phyloP scores from a whole-genome alignment of 2,797 vertebrate genomes.

The Poeciliopsis paucimaculata region DNA sequence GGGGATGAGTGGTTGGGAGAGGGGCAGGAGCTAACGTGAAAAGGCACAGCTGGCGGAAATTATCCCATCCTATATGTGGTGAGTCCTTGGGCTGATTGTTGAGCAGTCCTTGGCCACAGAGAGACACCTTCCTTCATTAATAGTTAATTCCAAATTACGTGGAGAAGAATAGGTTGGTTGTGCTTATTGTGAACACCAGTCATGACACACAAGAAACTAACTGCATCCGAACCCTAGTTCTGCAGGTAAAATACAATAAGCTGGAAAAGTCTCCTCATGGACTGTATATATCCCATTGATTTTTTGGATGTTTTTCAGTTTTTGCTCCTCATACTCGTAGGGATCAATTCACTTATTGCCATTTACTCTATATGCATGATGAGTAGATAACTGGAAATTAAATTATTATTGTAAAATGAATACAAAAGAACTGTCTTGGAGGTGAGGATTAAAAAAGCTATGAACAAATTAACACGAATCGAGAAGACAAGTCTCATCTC shows the following conservation, averaged over 20 bases:
- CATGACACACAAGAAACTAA: slow-evolving; percentile 21
- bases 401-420: slow-evolving; percentile 6
- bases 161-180: slow-evolving; percentile 8
- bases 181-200: slow-evolving; percentile 22
- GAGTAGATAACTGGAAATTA: slow-evolving; percentile 14
- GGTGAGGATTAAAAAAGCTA: background rate
- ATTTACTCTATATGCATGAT: slow-evolving; percentile 32
- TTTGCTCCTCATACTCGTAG: slow-evolving; percentile 25
- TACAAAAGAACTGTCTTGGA: slow-evolving; percentile 16
- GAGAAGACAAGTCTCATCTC: background rate
- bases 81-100: slow-evolving; percentile 38
- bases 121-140: slow-evolving; percentile 27
- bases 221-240: slow-evolving; percentile 12
- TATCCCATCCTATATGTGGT: slow-evolving; percentile 21
- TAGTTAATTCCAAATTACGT: slow-evolving; percentile 11
- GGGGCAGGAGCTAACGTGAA: slow-evolving; percentile 54
- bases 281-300: slow-evolving; percentile 37
- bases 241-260: slow-evolving; percentile 36
- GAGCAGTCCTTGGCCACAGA: slow-evolving; percentile 9
- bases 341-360: slow-evolving; percentile 49
- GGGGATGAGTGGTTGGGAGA: slow-evolving; percentile 26
- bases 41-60: slow-evolving; percentile 63
- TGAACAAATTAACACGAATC: background rate
- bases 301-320: slow-evolving; percentile 52
- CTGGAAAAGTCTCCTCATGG: slow-evolving; percentile 32